Conservation (phyloP, 2,888 invertebrate genomes). For the Rotaria macrura region DNA sequence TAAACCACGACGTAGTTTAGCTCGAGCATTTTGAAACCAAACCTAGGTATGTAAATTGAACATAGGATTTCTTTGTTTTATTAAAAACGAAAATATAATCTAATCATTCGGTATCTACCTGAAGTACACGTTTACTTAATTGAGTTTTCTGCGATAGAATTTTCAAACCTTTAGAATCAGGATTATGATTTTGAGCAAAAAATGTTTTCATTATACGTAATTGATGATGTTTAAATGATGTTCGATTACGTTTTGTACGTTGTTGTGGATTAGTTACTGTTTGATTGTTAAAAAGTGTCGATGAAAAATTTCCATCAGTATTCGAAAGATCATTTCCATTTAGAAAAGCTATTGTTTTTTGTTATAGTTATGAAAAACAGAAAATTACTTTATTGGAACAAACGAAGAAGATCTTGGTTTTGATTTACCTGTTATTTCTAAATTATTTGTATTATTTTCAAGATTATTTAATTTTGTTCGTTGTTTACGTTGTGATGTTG, state of each 20-base stretch:
- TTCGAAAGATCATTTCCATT: too few species aligned
- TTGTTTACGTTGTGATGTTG: not conserved
- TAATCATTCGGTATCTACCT: not conserved
- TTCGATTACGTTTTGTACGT: conserved; percentile 23
- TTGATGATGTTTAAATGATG: conserved; percentile 33
- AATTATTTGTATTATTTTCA: not conserved
- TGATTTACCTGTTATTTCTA: too few species aligned
- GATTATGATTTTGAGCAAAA: conserved; percentile 33
- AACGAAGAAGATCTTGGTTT: too few species aligned
- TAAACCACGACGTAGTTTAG: conserved; percentile 22
- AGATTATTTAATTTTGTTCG: not conserved
- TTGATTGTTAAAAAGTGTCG: too few species aligned
- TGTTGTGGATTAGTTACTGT: not conserved
- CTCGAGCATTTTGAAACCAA: conserved; percentile 33
- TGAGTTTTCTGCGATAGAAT: conserved; percentile 26
- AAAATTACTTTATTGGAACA: too few species aligned
- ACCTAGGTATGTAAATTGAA: conserved; percentile 15
- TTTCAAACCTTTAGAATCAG: conserved; percentile 30
- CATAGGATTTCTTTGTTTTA: not conserved
- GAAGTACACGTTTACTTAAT: conserved; percentile 27
- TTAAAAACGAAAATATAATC: not conserved
- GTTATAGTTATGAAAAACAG: too few species aligned
- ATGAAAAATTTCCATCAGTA: too few species aligned
- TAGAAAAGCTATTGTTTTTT: too few species aligned
- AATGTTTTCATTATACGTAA: conserved; percentile 32